Percentiles rank a stretch among this genome's conserved stretches.
Evolutionary conservation across 2,888 invertebrate genomes (phyloP).

Genomic region (Athripsodes cinereus): DNA sequence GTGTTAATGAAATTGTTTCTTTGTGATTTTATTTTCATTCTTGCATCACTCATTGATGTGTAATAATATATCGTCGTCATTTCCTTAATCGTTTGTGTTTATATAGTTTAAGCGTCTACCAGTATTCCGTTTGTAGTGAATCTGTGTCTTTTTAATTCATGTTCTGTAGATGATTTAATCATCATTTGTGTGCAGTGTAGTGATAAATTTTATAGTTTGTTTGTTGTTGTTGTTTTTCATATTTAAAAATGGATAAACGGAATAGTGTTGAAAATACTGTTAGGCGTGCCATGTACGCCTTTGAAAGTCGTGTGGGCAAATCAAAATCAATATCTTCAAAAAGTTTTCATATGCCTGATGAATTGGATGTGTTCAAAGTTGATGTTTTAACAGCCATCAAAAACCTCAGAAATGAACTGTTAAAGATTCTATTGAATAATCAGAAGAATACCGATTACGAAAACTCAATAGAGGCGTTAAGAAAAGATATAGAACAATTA

Average conservation of each 20-base stretch:
- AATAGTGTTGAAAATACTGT: neutral
- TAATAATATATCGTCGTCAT: too few relatives aligned
- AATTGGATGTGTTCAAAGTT: neutral
- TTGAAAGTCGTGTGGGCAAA: neutral
- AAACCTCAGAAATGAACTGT: neutral
- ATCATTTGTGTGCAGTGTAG: too few relatives aligned
- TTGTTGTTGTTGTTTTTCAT: too few relatives aligned
- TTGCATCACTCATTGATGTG: too few relatives aligned
- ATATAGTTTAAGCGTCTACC: too few relatives aligned
- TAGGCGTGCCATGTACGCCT: neutral
- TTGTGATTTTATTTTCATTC: too few relatives aligned
- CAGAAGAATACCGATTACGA: neutral
- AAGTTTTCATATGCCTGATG: neutral
- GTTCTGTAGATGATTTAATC: too few relatives aligned
- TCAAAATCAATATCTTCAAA: neutral
- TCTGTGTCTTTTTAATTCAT: too few relatives aligned
- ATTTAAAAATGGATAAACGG: neutral
- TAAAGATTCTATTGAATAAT: neutral
- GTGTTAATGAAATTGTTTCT: too few relatives aligned
- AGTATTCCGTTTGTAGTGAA: too few relatives aligned
- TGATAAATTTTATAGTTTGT: too few relatives aligned
- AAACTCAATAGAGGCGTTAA: neutral
- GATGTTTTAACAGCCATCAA: neutral
- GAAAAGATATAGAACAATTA: neutral
- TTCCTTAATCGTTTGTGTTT: too few relatives aligned